phyloP scores from a whole-genome alignment of 2,113 vertebrate species.

The Phyllostomus discolor region DNA sequence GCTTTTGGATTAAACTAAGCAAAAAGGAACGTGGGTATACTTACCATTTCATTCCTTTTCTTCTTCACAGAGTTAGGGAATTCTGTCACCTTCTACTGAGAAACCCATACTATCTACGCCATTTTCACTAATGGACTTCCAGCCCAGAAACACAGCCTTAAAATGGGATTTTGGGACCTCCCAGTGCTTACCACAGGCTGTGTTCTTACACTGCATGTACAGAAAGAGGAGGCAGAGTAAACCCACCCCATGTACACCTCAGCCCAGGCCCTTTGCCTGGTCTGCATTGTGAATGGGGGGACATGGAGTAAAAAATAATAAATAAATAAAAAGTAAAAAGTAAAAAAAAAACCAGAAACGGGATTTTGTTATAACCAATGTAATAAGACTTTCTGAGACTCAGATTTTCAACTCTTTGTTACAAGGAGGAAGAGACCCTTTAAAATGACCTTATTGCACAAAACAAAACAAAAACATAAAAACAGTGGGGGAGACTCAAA shows the following conservation, averaged over 20 bases:
- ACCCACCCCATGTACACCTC: no score
- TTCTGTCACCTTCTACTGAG: neutral
- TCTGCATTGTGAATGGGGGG: no score
- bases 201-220: no score
- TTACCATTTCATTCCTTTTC: neutral
- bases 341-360: neutral
- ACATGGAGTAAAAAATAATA: no score
- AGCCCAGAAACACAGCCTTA: neutral
- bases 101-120: neutral
- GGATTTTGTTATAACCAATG: neutral
- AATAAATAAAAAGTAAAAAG: no score
- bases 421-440: neutral
- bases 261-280: no score
- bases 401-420: neutral
- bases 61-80: neutral
- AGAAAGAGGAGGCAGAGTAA: no score
- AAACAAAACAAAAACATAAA: neutral
- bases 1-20: neutral
- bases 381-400: neutral
- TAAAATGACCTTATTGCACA: neutral
- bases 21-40: neutral
- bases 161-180: neutral
- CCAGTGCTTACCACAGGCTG: no score
- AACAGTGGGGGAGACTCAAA: neutral
- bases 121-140: neutral